phyloP scores from a whole-genome alignment of 2,888 invertebrate genomes.

The Drosophila macrospina region DNA sequence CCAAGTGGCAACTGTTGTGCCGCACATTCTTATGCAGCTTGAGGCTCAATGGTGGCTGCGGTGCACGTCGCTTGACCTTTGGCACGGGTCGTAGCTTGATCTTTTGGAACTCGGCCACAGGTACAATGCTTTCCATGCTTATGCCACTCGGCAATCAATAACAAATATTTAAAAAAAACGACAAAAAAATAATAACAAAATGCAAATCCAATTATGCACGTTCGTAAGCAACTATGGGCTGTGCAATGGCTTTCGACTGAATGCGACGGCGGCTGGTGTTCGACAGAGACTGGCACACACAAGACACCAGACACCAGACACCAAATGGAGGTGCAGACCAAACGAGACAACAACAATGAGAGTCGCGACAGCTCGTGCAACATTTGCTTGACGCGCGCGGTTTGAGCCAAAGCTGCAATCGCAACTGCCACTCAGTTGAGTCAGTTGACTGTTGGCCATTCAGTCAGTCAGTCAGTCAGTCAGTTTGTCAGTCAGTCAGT shows the following conservation, averaged over 20 bases:
- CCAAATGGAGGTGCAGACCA: conserved; percentile 52
- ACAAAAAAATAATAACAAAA: conserved; percentile 51
- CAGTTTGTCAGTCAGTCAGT: conserved; percentile 34
- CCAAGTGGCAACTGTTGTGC: neutral
- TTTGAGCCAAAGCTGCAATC: conserved; percentile 71
- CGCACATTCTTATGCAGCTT: conserved; percentile 68
- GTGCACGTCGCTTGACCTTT: conserved; percentile 78
- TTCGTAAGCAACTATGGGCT: conserved; percentile 23
- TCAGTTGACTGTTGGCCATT: conserved; percentile 29
- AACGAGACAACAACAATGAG: conserved; percentile 36
- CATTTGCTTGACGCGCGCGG: conserved; percentile 64
- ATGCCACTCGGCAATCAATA: conserved; percentile 61
- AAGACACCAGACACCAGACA: conserved; percentile 57
- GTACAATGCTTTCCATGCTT: conserved; percentile 58
- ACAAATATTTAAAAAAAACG: conserved; percentile 25
- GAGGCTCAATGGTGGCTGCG: conserved; percentile 72
- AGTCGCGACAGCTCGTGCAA: conserved; percentile 69
- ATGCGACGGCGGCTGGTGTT: conserved; percentile 62
- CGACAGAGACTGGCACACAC: conserved; percentile 65
- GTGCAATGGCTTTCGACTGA: conserved; percentile 9
- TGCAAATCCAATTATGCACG: conserved; percentile 77
- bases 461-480: conserved; percentile 25
- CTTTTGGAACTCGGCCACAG: conserved; percentile 81
- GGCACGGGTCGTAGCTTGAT: conserved; percentile 80
- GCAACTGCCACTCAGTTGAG: conserved; percentile 52